Base-by-base conservation (phyloP, 2,797 vertebrate species). In the Typhlichthys eigenmanni region DNA sequence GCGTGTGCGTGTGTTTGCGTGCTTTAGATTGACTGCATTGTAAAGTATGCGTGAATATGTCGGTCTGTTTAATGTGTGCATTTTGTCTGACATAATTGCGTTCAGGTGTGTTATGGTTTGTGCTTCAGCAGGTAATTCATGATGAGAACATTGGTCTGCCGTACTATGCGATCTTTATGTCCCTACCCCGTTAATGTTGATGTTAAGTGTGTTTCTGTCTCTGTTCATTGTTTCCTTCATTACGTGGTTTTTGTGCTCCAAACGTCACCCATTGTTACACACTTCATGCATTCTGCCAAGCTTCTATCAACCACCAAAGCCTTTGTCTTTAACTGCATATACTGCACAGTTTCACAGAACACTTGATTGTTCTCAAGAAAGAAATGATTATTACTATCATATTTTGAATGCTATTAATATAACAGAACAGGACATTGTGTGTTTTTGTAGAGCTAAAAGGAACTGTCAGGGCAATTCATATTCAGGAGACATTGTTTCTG, bases 121-220 rank as follows among this genome's bases (percentile, higher is more conserved):
- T 87, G 76, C 87, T 84, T 80, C 88, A 88, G 87, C 87, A 85
- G 85, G 88, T 69, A 47, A 64, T 80, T 87, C 82, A 86, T 85
- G 78, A 77, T 86, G 50, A 51, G 47, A 58, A 47, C 51, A 66
- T 85, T 71, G 76, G 71, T 86, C 79, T 86, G 82, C 82, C 85
- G 84, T 89, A 83, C 82, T 72, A 81, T 60, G 85, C 71, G 24
- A 24, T 24, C 24, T 24, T 24, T 24, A 24, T 38, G 34, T 38
- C 34, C 34, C 34, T 16, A 12, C 34, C 34, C 34, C 66, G 63
- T 32, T 58, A 17, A 81, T 66, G 74, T 84, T 83, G 84, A 88
- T 89, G 89, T 90, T 82, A 87, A 88, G 85, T 70, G 77, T 85
- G 72, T 73, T 58, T 76, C 76, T 78, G 69, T 46, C 71, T 85